phyloP scores from a whole-genome alignment of 2,113 vertebrate species.

The Nerophis ophidion region DNA sequence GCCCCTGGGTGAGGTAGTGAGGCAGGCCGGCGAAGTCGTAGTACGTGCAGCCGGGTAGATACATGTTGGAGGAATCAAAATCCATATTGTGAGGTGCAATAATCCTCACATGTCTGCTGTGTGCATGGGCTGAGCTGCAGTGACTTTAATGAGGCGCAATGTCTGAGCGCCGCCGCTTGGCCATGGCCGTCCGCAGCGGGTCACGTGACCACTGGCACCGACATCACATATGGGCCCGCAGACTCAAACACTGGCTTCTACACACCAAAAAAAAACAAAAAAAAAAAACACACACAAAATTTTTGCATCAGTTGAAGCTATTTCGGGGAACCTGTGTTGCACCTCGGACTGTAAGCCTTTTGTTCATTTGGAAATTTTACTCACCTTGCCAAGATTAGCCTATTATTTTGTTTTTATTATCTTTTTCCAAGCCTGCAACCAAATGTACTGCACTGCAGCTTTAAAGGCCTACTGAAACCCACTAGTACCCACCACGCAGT shows the following conservation, averaged over 20 bases:
- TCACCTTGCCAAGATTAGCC: too few species aligned
- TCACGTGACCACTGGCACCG: conserved; percentile 98
- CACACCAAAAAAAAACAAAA: conserved; percentile 12
- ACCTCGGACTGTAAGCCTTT: too few species aligned
- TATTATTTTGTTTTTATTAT: too few species aligned
- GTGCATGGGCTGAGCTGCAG: conserved; percentile 81
- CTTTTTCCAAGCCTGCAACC: too few species aligned
- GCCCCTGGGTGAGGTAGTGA: conserved; percentile 95
- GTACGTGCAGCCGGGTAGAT: conserved; percentile 99
- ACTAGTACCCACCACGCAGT: too few species aligned
- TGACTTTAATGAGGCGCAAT: conserved; percentile 91
- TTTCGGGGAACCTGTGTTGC: conserved; percentile 2
- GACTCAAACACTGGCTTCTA: conserved; percentile 27
- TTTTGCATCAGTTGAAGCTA: conserved; percentile 8
- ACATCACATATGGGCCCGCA: conserved; percentile 85
- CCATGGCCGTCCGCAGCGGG: conserved; percentile 96
- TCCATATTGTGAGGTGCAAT: conserved; percentile 89
- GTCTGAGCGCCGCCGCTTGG: conserved; percentile 93
- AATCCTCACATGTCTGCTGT: conserved; percentile 90
- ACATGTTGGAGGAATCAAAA: conserved; percentile 99
- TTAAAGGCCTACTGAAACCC: too few species aligned
- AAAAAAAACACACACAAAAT: conserved; percentile 53
- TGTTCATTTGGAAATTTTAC: too few species aligned
- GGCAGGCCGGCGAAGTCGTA: conserved; percentile 98
- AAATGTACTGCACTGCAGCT: too few species aligned